phyloP scores from a whole-genome alignment of 2,113 vertebrate genomes.

The Cyprinodon variegatus region DNA sequence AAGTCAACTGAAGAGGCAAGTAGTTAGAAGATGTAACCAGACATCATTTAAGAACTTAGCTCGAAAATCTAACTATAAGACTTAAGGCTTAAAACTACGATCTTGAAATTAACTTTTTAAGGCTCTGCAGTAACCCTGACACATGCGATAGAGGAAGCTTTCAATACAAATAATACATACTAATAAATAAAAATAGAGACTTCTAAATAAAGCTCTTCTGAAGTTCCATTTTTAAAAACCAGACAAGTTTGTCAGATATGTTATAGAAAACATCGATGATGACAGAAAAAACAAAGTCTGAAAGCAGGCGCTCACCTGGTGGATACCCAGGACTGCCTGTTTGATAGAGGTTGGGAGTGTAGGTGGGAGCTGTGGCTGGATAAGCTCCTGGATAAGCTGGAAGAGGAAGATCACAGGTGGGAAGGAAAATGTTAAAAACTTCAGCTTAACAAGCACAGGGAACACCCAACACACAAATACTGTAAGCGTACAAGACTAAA shows the following conservation, averaged over 20 bases:
- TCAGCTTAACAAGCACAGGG: constrained; percentile 11
- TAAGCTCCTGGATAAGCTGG: constrained; percentile 95
- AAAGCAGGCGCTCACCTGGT: constrained; percentile 76
- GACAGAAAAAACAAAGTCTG: neutral
- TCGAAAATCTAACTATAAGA: no score
- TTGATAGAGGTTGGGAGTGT: constrained; percentile 96
- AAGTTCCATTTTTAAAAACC: neutral
- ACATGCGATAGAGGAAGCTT: no score
- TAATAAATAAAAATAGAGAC: no score
- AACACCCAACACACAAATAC: constrained; percentile 7
- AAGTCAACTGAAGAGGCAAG: no score
- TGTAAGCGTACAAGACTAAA: constrained; percentile 22
- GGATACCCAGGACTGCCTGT: constrained; percentile 96
- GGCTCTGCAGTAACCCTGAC: no score
- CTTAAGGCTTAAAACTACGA: no score
- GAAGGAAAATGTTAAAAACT: constrained; percentile 33
- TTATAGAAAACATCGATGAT: neutral
- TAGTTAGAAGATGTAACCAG: neutral
- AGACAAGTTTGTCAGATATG: neutral
- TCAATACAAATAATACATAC: no score
- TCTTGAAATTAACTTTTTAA: no score
- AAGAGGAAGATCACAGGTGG: constrained; percentile 43
- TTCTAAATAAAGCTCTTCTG: neutral
- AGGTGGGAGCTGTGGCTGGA: constrained; percentile 91
- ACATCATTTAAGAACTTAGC: neutral